Evolutionary conservation across 2,113 vertebrate genomes (phyloP).

Genomic region (Apeltes quadracus): DNA sequence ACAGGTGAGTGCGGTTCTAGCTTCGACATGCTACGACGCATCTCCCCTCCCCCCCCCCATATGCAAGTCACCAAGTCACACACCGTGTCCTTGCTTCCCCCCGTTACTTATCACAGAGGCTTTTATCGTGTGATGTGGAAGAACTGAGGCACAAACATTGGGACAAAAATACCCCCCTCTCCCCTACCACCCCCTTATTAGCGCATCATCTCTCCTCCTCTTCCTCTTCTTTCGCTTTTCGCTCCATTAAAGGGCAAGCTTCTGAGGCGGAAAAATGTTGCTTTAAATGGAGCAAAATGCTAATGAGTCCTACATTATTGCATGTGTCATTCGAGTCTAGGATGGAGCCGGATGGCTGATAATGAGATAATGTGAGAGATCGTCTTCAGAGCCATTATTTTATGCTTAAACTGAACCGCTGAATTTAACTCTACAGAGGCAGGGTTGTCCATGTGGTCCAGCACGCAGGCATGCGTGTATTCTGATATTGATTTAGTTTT

Average conservation of each 20-base stretch:
- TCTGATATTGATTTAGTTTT: neutral
- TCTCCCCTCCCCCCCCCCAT: neutral
- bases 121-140: conserved; percentile 38
- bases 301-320: conserved; percentile 57
- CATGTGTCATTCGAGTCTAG: conserved; percentile 48
- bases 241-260: conserved; percentile 65
- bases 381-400: neutral
- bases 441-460: neutral
- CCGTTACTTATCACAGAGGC: conserved; percentile 13
- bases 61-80: neutral
- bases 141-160: conserved; percentile 45
- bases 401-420: neutral
- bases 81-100: neutral
- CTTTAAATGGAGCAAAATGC: conserved; percentile 67
- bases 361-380: conserved; percentile 11
- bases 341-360: conserved; percentile 42
- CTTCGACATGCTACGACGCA: neutral
- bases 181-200: conserved; percentile 13
- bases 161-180: conserved; percentile 42
- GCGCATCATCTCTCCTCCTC: conserved; percentile 36
- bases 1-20: conserved; percentile 4
- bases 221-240: conserved; percentile 37
- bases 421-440: neutral
- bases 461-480: neutral
- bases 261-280: conserved; percentile 65